Percentiles rank a stretch among this genome's conserved stretches.
Evolutionary conservation across 2,113 vertebrate species (phyloP).

Genomic region (Vicugna pacos): DNA sequence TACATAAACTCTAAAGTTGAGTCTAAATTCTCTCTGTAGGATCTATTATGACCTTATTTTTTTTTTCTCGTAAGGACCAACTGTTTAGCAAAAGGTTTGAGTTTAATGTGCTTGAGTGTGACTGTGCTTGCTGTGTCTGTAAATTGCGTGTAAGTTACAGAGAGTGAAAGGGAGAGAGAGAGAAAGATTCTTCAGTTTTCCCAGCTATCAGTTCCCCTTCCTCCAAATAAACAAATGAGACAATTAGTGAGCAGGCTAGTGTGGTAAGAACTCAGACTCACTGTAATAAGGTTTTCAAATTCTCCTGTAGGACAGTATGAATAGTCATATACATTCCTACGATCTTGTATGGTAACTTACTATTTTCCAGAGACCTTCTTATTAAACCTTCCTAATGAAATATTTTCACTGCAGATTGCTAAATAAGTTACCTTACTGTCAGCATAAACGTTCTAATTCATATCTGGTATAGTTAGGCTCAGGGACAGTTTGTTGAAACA

Average conservation of each 20-base stretch:
- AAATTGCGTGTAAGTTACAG: not conserved
- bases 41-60: not conserved
- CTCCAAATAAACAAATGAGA: not conserved
- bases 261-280: not conserved
- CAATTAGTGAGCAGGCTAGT: not conserved
- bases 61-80: not conserved
- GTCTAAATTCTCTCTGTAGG: not conserved
- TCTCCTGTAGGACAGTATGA: not conserved
- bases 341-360: not conserved
- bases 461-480: not conserved
- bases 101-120: not conserved
- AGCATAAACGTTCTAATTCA: not conserved
- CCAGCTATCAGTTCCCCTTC: not conserved
- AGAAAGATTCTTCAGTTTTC: not conserved
- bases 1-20: not conserved
- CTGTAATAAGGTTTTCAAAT: not conserved
- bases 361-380: not conserved
- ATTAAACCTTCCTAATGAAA: not conserved
- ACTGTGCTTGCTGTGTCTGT: not conserved
- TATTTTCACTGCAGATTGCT: not conserved
- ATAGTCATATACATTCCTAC: not conserved
- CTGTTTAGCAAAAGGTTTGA: not conserved
- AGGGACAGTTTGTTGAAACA: not conserved
- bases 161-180: not conserved
- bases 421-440: not conserved